phyloP scores from a whole-genome alignment of 2,113 vertebrate genomes.

The Struthidea cinerea region DNA sequence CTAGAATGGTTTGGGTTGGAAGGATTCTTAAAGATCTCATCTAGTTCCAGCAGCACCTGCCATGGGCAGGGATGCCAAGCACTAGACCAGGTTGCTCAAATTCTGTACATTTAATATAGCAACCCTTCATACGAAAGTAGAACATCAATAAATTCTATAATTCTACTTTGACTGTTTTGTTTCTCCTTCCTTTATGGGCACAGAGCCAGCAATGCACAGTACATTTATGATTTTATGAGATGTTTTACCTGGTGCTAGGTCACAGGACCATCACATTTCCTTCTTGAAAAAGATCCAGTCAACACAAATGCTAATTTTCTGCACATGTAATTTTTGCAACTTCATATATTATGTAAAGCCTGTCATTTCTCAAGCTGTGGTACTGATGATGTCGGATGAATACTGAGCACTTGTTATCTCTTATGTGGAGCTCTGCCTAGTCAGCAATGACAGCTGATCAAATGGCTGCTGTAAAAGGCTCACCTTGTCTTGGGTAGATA shows the following conservation, averaged over 20 bases:
- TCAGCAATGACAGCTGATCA: not conserved
- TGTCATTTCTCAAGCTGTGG: constrained; percentile 37
- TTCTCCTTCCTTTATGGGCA: not conserved
- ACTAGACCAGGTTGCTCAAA: not conserved
- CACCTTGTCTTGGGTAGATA: not conserved
- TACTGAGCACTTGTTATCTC: not conserved
- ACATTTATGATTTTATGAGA: not conserved
- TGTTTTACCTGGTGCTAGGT: not conserved
- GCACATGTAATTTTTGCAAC: constrained; percentile 18
- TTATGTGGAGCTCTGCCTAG: not conserved
- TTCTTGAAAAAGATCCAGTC: not conserved
- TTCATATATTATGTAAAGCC: constrained; percentile 40
- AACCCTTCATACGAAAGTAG: not conserved
- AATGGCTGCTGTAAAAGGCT: not conserved
- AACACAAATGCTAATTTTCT: constrained; percentile 52
- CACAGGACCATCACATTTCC: not conserved
- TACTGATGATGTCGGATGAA: constrained; percentile 41
- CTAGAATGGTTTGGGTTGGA: not conserved
- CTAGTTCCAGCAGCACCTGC: not conserved
- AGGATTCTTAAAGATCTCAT: not conserved
- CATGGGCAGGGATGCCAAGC: not conserved
- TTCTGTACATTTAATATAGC: not conserved
- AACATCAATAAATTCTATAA: not conserved
- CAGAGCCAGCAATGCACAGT: not conserved
- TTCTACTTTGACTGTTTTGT: not conserved